A percentile compares a stretch with the other conserved stretches of the same genome.
Evolutionary conservation across 2,113 vertebrate species (phyloP).

Genomic region (Alexandromys fortis): DNA sequence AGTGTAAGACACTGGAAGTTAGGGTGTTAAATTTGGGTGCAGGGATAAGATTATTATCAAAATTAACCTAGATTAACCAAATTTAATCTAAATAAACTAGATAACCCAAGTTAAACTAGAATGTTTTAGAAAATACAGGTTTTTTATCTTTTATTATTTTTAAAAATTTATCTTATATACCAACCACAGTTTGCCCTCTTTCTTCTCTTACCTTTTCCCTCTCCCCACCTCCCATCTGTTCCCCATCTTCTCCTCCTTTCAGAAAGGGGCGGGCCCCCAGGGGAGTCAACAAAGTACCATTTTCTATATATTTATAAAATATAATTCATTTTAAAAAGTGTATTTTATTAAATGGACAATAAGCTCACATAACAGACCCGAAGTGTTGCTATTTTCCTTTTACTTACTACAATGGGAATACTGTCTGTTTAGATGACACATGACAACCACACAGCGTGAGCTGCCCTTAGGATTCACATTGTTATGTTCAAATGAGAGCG

Average conservation of each 20-base stretch:
- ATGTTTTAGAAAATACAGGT: constrained; percentile 23
- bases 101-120: background rate
- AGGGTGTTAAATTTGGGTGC: constrained; percentile 42
- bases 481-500: background rate
- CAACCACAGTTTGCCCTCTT: background rate
- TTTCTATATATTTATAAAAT: background rate
- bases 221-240: background rate
- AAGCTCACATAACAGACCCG: constrained; percentile 50
- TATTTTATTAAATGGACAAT: constrained; percentile 20
- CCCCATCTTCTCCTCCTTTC: background rate
- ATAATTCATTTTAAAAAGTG: constrained; percentile 44
- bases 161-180: background rate
- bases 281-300: background rate
- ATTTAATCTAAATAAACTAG: background rate
- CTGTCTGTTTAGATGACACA: constrained; percentile 64
- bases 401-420: constrained; percentile 13
- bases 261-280: background rate
- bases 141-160: background rate
- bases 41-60: background rate
- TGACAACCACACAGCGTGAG: background rate
- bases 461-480: constrained; percentile 8
- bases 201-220: background rate
- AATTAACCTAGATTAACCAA: background rate
- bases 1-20: constrained; percentile 46
- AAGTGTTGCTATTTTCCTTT: constrained; percentile 41